Base-by-base conservation (phyloP, 1,140 invertebrate species). In the Chrysoperla carnea region DNA sequence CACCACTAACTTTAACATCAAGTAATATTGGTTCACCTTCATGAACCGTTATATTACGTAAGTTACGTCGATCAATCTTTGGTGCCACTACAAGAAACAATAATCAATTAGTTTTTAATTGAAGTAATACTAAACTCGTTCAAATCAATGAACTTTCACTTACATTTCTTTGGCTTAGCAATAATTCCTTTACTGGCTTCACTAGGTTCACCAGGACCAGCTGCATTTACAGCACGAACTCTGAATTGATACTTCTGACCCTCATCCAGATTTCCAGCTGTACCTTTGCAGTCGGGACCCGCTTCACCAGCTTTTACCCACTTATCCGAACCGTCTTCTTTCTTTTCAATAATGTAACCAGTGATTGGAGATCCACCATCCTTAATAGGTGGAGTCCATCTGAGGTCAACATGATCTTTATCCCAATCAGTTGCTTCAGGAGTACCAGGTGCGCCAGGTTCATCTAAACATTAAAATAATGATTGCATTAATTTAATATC, bases 391-490 rank as follows among this genome's bases (percentile, higher is more conserved):
- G 85, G 81, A 52, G 76, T 75, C 91, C 91, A 95, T 67, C 82
- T 81, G 44, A 95, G 72, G 53, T 94, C 89, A 46, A 94, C 85
- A 55, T 84, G 82, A 64, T 94, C 85, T 56, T 88, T 91, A 60
- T 95, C 91, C 89, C 89, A 95, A 59, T 95, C 91, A 29, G 81
- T 75, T 8, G 85, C 72, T 58, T 93, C 85, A 14, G 89, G 89
- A 45, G 78, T 77, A 36, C 85, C 85, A 45, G 90, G 88, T 51
- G 87, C 76, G 44, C 87, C 90, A 51, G 91, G 90, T 59, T 89
- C 84, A 63, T 94, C 85, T 83, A 50, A 36, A 61, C 51, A 45
- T 28, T 42, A 15, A 12, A 39, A 37, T n/a, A n/a, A n/a, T 36
- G 37, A 39, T 29, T 47, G 29, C 28, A 37, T 31, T 1, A n/a